Evolutionary conservation across 2,888 invertebrate genomes (phyloP), one percentile per base, ranked within the genome.

Genomic region (Chrysolina americana): DNA sequence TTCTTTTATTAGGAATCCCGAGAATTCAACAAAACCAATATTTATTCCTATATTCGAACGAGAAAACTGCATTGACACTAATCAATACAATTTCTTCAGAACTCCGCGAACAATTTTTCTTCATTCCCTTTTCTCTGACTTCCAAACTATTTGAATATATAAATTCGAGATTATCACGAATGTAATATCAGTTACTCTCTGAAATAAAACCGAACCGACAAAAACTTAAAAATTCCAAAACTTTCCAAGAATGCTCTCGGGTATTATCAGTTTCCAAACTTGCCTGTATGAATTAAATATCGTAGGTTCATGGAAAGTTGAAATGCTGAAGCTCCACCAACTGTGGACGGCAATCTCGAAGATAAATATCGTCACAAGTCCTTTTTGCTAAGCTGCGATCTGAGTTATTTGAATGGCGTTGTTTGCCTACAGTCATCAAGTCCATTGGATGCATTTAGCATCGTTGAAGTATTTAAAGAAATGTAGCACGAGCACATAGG

Each of bases 361-460:
- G 65, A 65, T 65, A 48, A 65, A 65, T 65, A 65, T 65, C 65
- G 48, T 23, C 48, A n/a, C 44, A 53, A 53, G 53, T 53, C 2
- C 53, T 53, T 53, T 53, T 19, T 53, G 53, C 53, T n/a, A 19
- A 53, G 53, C 53, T 53, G 10, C 53, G 17, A 53, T 19, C 10
- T 19, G 53, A 53, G 53, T 17, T 21, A 11, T 19, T 19, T 19
- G 53, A 11, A 53, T 53, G 8, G 17, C 11, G 19, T 53, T 53
- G 53, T 53, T 53, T 53, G 53, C 53, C 17, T 1, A 53, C 19
- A 19, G 53, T 53, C 53, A 53, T 53, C 11, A 10, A 21, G 19
- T 21, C 17, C 19, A 19, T 4, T 53, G 4, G 44, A 11, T 13
- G 53, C 53, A 53, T 53, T 21, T 6, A 11, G 5, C 2, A 28